Conservation (phyloP, 2,888 invertebrate species). For the Callyntrura guangdongensis region DNA sequence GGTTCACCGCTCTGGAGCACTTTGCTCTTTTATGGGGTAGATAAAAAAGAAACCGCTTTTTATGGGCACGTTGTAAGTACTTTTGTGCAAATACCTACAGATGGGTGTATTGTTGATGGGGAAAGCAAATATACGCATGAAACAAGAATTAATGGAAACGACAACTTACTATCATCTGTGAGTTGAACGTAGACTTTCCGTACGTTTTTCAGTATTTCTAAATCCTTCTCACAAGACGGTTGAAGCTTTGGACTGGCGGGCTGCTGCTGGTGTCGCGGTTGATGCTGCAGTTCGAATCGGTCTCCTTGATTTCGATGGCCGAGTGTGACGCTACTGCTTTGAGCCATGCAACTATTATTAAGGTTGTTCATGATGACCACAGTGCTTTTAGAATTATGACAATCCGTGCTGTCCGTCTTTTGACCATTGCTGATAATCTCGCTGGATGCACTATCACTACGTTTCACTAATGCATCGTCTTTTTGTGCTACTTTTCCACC, state of each 20-base stretch:
- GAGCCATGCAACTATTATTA: constrained; percentile 23
- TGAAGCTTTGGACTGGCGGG: constrained; percentile 64
- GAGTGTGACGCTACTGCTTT: constrained; percentile 64
- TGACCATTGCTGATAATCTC: constrained; percentile 63
- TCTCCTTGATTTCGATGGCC: constrained; percentile 33
- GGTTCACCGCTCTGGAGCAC: constrained; percentile 21
- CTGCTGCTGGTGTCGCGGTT: constrained; percentile 52
- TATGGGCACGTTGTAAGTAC: constrained; percentile 5
- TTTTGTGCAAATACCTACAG: not conserved
- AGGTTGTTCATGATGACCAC: constrained; percentile 60
- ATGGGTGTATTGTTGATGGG: not conserved
- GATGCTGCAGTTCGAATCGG: constrained; percentile 36
- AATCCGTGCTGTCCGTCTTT: constrained; percentile 29
- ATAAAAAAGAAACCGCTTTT: constrained; percentile 27
- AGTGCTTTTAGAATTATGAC: constrained; percentile 26
- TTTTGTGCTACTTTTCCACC: constrained; percentile 33
- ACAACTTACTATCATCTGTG: constrained; percentile 73
- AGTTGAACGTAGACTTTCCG: constrained; percentile 76
- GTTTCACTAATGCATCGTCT: constrained; percentile 49
- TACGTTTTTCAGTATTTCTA: constrained; percentile 77
- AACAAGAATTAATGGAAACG: constrained; percentile 50
- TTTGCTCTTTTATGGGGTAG: constrained; percentile 15
- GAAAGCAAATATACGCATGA: not conserved
- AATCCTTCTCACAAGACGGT: constrained; percentile 76
- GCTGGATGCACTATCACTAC: constrained; percentile 44